Evolutionary conservation across 2,888 invertebrate species (phyloP).

Genomic region (Limnephilus marmoratus): DNA sequence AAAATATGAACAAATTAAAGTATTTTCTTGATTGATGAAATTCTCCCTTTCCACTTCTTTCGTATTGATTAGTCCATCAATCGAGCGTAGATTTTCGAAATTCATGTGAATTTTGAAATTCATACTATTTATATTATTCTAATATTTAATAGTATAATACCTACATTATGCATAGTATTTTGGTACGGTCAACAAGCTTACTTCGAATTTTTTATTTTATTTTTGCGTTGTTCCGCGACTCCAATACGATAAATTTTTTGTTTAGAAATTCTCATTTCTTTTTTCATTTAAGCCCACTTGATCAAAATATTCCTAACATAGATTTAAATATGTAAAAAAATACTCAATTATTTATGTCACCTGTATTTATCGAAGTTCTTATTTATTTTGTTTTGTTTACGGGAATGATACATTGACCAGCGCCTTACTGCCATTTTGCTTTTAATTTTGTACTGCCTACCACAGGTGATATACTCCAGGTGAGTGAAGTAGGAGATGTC

Average conservation of each 20-base stretch:
- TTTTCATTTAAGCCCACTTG: not conserved
- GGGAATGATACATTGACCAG: constrained; percentile 34
- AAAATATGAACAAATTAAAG: not conserved
- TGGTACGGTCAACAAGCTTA: not conserved
- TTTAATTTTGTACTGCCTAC: constrained; percentile 15
- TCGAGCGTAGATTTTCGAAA: not conserved
- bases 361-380: constrained; percentile 15
- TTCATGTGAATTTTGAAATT: not conserved
- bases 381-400: constrained; percentile 34
- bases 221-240: constrained; percentile 7
- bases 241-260: not conserved
- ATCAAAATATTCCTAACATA: constrained; percentile 2
- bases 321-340: not conserved
- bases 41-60: not conserved
- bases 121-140: constrained; percentile 11
- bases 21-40: not conserved
- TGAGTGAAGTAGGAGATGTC: not conserved
- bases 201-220: not conserved
- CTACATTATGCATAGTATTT: constrained; percentile 19
- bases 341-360: not conserved
- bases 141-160: constrained; percentile 39
- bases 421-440: constrained; percentile 45
- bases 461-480: not conserved
- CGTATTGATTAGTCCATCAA: not conserved
- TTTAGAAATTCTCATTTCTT: not conserved